Evolutionary conservation across 2,113 vertebrate genomes (phyloP).

Genomic region (Cryptotis parvus): DNA sequence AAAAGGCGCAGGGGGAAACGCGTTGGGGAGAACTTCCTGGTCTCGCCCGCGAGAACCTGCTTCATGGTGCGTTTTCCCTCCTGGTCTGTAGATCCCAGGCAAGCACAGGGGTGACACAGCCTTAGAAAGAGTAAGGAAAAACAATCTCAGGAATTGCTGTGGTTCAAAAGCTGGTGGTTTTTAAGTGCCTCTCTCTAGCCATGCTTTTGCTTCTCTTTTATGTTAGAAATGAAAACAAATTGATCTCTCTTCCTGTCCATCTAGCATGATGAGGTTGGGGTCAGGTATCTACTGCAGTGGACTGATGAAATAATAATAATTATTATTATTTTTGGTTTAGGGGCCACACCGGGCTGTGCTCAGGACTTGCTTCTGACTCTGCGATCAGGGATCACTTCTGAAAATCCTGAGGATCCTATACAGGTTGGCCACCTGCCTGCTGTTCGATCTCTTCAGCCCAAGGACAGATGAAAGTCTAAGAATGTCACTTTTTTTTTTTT

Average conservation of each 20-base stretch:
- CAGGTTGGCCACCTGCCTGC: too few species aligned
- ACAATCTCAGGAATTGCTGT: not conserved
- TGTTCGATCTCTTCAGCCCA: too few species aligned
- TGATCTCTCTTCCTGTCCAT: not conserved
- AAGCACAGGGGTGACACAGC: not conserved
- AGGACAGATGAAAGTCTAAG: not conserved
- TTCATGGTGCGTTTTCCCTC: not conserved
- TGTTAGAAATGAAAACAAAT: slow-evolving; percentile 44
- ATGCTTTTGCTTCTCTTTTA: slow-evolving; percentile 29
- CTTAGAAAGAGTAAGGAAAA: slow-evolving; percentile 4
- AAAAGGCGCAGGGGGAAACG: not conserved
- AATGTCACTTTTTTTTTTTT: not conserved
- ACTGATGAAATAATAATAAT: not conserved
- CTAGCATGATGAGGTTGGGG: not conserved
- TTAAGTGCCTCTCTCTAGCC: not conserved
- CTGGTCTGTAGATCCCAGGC: not conserved
- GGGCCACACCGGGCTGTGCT: too few species aligned
- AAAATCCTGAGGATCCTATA: too few species aligned
- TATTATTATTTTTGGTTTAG: too few species aligned
- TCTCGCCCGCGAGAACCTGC: not conserved
- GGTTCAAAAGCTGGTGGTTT: not conserved
- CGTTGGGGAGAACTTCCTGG: not conserved
- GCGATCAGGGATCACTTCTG: too few species aligned
- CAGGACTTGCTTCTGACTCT: too few species aligned
- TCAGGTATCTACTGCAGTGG: not conserved